phyloP scores from a whole-genome alignment of 2,113 vertebrate species.

The Spermophilus dauricus region DNA sequence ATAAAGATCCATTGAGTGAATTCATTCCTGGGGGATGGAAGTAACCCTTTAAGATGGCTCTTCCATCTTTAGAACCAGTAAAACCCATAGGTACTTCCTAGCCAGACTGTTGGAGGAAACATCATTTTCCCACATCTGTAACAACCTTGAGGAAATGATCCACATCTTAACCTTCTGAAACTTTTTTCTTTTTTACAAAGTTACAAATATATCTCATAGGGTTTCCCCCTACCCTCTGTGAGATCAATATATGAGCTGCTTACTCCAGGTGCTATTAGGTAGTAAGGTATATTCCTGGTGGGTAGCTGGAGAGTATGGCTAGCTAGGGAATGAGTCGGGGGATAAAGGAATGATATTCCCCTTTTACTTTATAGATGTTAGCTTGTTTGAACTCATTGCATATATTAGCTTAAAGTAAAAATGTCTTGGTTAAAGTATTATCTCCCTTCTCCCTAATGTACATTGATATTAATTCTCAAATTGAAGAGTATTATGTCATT shows the following conservation, averaged over 20 bases:
- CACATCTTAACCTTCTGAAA: not conserved
- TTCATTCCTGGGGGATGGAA: not conserved
- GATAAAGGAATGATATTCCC: not conserved
- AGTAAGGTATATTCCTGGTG: not conserved
- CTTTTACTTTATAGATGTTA: not conserved
- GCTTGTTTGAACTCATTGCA: not conserved
- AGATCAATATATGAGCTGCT: not conserved
- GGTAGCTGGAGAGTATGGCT: not conserved
- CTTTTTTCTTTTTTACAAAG: not conserved
- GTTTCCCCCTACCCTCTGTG: not conserved
- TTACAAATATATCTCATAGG: not conserved
- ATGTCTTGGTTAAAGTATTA: not conserved
- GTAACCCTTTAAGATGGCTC: not conserved
- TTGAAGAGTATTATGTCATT: not conserved
- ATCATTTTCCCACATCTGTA: not conserved
- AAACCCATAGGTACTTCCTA: not conserved
- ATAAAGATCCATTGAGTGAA: not conserved
- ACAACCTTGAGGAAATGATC: not conserved
- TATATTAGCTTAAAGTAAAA: conserved; percentile 5
- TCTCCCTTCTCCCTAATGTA: not conserved
- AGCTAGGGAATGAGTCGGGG: not conserved
- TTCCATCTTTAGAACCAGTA: not conserved
- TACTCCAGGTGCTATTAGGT: not conserved
- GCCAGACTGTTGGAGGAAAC: not conserved
- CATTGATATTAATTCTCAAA: not conserved